Evolutionary conservation across 2,113 vertebrate genomes (phyloP).

Genomic region (Ranitomeya variabilis): DNA sequence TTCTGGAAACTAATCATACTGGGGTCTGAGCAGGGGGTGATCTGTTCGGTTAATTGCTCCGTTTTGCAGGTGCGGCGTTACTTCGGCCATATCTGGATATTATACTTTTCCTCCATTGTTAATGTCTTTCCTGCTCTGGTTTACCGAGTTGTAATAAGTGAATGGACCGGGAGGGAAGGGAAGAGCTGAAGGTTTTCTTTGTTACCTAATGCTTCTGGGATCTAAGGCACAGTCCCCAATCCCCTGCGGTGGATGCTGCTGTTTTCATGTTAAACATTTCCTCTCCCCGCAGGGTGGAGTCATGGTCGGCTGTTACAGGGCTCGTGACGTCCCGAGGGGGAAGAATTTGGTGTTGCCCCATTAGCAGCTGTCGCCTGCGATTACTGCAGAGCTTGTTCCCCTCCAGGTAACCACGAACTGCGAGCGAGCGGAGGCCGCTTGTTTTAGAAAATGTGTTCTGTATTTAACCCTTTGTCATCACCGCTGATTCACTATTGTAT

Average conservation of each 20-base stretch:
- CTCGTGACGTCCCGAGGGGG: not conserved
- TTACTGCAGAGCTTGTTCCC: constrained; percentile 4
- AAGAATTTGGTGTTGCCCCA: not conserved
- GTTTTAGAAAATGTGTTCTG: not conserved
- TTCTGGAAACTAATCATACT: too few species aligned
- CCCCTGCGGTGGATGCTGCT: not conserved
- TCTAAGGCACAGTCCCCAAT: not conserved
- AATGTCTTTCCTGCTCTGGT: not conserved
- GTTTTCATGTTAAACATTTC: not conserved
- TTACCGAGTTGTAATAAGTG: not conserved
- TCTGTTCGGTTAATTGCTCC: too few species aligned
- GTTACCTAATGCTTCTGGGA: too few species aligned
- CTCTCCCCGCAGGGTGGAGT: not conserved
- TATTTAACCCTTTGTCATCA: constrained; percentile 44
- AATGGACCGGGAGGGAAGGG: not conserved
- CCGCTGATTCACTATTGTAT: not conserved
- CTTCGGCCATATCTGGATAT: not conserved
- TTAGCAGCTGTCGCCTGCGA: constrained; percentile 15
- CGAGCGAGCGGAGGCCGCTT: not conserved
- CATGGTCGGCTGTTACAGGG: not conserved
- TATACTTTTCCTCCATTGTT: not conserved
- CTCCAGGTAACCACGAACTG: constrained; percentile 7
- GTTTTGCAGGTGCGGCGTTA: not conserved
- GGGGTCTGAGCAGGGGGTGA: too few species aligned
- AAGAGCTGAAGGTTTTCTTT: not conserved